A percentile compares a stretch with the other conserved stretches of the same genome.
These are phyloP conservation scores for Bungarus multicinctus DNA, from an alignment of 2,113 vertebrate genomes.

Conservation along the genomic window DNA sequence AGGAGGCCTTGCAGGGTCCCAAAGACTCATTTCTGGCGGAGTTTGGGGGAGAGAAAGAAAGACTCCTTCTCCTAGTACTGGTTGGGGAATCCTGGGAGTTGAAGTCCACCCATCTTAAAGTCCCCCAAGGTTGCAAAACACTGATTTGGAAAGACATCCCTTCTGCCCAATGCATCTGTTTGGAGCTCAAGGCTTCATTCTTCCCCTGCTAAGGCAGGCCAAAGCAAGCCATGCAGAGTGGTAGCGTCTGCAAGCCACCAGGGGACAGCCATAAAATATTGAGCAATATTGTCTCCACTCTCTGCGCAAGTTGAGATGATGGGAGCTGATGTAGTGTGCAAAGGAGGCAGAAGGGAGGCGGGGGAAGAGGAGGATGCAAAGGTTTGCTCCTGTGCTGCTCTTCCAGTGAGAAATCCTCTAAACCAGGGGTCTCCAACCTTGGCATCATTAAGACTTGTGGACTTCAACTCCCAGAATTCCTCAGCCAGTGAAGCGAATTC, in stretches of 20 bases:
- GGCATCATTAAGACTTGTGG: no score
- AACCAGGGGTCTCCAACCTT: background rate
- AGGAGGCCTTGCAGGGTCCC: no score
- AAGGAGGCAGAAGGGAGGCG: background rate
- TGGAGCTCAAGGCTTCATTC: background rate
- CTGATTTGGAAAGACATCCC: background rate
- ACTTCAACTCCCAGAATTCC: no score
- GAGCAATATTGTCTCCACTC: slow-evolving; percentile 4
- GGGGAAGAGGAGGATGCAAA: background rate
- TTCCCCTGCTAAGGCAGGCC: background rate
- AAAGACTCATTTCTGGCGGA: no score
- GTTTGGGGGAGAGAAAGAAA: no score
- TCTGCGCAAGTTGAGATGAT: slow-evolving; percentile 18
- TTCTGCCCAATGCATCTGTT: background rate
- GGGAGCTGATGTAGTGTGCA: background rate
- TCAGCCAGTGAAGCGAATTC: no score
- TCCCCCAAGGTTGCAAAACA: background rate
- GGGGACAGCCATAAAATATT: slow-evolving; percentile 21
- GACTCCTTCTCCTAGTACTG: background rate
- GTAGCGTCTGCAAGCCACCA: background rate
- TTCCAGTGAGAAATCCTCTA: background rate
- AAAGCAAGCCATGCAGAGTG: background rate
- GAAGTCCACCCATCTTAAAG: background rate
- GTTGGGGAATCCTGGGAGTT: background rate
- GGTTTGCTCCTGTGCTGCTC: no score